Base-by-base conservation (phyloP, 2,797 vertebrate genomes). In the Neosilurus mollespiculum region DNA sequence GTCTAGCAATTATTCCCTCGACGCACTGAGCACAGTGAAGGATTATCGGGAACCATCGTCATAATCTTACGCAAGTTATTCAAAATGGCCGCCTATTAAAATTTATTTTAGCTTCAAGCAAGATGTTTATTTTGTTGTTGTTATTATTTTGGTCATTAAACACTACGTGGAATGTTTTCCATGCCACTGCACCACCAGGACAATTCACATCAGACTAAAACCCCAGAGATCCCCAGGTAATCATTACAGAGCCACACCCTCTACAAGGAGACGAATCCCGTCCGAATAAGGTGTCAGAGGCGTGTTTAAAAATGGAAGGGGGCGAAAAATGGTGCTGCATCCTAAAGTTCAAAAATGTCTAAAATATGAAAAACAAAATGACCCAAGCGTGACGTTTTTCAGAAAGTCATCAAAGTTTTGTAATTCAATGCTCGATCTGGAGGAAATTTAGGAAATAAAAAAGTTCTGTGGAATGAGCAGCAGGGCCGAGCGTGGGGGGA, bases 401-500 rank as follows among this genome's bases (percentile, higher is more conserved):
- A 43, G 30, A 59, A 61, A 77, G 30, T 77, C 56, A 77, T 76
- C 73, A 59, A 64, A 62, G 59, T 62, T 51, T 49, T 9, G 61
- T 20, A 51, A 76, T 76, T n/a, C 73, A 9, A 11, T 22, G 71
- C 30, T 61, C 37, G 73, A 77, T 77, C 18, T 61, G 34, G 24
- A 78, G 37, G 59, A 64, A 64, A 78, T 78, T 51, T 26, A 9
- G 16, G 37, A 26, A 78, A 64, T 59, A 20, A 64, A 78, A 64
- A 65, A 26, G 59, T 43, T 64, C 61, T 64, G 14, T 26, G 20
- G 30, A 64, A 64, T 20, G n/a, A 78, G 59, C 76, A 78, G 76
- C 59, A 78, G 76, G 59, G 15, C 76, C 64, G 76, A 64, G 76
- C 43, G 43, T 64, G 61, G 61, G 83, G 88, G 37, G 77, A 80